These are phyloP conservation scores for Dendroctonus valens DNA, from an alignment of 1,140 invertebrate species.

Conservation along the genomic window DNA sequence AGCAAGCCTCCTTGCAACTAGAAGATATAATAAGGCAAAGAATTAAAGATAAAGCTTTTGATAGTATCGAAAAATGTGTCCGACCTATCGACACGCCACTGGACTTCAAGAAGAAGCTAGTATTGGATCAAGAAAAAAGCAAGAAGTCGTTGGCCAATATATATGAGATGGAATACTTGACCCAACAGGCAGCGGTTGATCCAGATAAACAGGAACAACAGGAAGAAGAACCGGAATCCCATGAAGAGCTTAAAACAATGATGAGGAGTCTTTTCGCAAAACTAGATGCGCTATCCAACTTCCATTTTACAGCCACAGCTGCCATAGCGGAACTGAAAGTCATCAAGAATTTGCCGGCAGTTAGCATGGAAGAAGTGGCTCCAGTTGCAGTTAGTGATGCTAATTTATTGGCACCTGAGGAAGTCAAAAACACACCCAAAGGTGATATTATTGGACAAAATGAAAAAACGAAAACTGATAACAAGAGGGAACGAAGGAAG, in stretches of 20 bases:
- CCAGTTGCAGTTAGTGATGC: constrained; percentile 83
- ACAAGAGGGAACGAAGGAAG: constrained; percentile 80
- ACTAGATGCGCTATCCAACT: constrained; percentile 91
- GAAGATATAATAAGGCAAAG: constrained; percentile 90
- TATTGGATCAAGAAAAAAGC: constrained; percentile 93
- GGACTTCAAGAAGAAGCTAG: constrained; percentile 87
- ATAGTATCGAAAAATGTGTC: constrained; percentile 90
- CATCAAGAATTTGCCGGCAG: constrained; percentile 86
- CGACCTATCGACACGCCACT: constrained; percentile 81
- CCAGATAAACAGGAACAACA: constrained; percentile 61
- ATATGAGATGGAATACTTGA: constrained; percentile 92
- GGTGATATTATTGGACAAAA: constrained; percentile 71
- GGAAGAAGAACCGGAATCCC: constrained; percentile 67
- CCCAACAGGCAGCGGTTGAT: constrained; percentile 70
- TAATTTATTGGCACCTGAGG: constrained; percentile 88
- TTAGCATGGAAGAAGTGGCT: constrained; percentile 94
- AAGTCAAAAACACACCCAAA: constrained; percentile 79
- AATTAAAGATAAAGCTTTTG: constrained; percentile 93
- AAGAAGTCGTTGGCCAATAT: constrained; percentile 92
- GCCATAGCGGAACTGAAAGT: constrained; percentile 86
- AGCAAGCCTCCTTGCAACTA: constrained; percentile 80
- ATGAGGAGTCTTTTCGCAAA: constrained; percentile 83
- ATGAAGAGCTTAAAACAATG: constrained; percentile 71
- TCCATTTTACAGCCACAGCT: constrained; percentile 89
- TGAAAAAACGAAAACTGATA: constrained; percentile 84